These are phyloP conservation scores for Pelecanoides urinatrix DNA, from an alignment of 2,113 vertebrate species.

Conservation along the genomic window DNA sequence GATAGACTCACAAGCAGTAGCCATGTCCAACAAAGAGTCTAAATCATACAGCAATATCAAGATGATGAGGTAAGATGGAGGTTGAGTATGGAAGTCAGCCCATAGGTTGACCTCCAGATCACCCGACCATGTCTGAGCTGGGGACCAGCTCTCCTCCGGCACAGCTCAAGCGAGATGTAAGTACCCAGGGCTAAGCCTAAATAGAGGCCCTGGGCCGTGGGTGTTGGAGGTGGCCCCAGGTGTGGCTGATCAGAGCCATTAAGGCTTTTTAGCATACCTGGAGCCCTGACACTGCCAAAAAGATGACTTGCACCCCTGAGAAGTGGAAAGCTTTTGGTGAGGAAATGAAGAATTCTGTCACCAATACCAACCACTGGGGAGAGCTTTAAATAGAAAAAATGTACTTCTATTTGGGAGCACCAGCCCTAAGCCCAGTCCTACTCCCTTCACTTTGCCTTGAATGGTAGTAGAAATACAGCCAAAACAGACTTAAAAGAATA, in stretches of 20 bases:
- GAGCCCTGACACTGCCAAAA: not conserved
- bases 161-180: not conserved
- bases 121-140: not conserved
- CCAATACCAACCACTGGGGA: not conserved
- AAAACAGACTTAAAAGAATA: not conserved
- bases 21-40: not conserved
- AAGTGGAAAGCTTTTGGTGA: not conserved
- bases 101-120: not conserved
- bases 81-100: not conserved
- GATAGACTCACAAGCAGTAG: not conserved
- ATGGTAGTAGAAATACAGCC: not conserved
- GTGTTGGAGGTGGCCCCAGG: not conserved
- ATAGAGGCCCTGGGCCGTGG: fast-evolving
- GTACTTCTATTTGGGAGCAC: not conserved
- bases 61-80: not conserved
- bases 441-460: not conserved
- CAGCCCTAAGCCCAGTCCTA: not conserved
- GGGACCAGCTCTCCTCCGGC: not conserved
- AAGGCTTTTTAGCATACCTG: not conserved
- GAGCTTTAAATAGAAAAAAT: not conserved
- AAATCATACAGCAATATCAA: not conserved
- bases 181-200: not conserved
- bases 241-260: not conserved
- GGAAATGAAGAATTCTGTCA: not conserved
- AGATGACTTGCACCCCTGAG: not conserved